Percentiles rank a stretch among this genome's conserved stretches.
Evolutionary conservation across 2,797 vertebrate species (phyloP).

Genomic region (Propithecus deckenii): DNA sequence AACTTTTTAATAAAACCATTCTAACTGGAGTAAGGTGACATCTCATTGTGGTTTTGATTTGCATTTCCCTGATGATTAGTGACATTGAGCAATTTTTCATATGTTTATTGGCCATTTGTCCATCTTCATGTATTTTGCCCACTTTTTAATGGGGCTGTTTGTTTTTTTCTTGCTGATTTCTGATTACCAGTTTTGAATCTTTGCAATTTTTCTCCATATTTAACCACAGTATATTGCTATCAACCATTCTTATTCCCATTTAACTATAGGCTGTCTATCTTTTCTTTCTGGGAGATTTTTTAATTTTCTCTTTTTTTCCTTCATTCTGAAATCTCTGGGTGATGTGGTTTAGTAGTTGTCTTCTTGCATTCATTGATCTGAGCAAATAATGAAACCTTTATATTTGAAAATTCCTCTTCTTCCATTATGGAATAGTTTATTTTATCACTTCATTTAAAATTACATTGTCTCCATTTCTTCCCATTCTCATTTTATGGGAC

Average conservation of each 20-base stretch:
- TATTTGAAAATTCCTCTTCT: background rate
- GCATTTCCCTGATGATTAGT: background rate
- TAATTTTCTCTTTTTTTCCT: background rate
- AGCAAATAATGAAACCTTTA: background rate
- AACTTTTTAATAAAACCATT: background rate
- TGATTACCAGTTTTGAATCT: background rate
- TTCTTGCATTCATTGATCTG: background rate
- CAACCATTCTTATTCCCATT: background rate
- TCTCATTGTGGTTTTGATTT: background rate
- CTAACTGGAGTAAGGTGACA: background rate
- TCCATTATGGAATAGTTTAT: background rate
- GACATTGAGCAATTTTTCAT: background rate
- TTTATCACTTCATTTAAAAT: conserved; percentile 13
- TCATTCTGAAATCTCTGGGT: background rate
- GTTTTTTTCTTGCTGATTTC: background rate
- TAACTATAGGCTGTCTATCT: background rate
- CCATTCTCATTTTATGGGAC: background rate
- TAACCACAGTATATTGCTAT: background rate
- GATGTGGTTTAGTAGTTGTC: background rate
- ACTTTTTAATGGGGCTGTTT: background rate
- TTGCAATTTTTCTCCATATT: background rate
- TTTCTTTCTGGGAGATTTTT: background rate
- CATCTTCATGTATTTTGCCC: background rate
- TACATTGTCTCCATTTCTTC: background rate
- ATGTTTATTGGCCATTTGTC: background rate